phyloP scores from a whole-genome alignment of 2,113 vertebrate species.

The Alligator mississippiensis region DNA sequence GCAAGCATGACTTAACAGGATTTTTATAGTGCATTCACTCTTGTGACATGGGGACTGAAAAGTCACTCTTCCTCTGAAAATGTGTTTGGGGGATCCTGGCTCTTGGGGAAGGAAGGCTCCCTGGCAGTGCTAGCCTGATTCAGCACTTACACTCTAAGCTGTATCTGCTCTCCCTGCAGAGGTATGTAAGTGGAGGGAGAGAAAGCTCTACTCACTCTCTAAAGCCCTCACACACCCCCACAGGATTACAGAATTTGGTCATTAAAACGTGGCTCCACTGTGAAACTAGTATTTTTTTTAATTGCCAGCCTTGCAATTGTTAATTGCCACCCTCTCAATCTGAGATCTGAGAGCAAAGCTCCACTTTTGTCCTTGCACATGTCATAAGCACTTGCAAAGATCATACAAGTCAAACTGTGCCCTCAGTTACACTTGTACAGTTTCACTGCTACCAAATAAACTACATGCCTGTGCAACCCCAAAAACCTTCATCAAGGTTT shows the following conservation, averaged over 20 bases:
- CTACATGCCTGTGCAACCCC: neutral
- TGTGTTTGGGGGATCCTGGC: neutral
- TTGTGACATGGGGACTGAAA: neutral
- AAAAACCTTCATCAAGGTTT: neutral
- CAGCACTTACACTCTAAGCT: neutral
- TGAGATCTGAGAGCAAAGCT: neutral
- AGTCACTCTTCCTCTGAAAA: neutral
- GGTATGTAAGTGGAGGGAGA: neutral
- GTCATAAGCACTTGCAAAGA: neutral
- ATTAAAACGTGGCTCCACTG: neutral
- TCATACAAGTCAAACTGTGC: neutral
- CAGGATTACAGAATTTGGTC: rapidly evolving
- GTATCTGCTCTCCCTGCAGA: neutral
- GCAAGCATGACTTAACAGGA: neutral
- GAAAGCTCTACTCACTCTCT: neutral
- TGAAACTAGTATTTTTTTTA: neutral
- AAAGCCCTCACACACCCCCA: neutral
- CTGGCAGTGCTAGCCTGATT: neutral
- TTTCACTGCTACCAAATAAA: neutral
- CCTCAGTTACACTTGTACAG: neutral
- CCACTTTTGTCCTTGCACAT: neutral
- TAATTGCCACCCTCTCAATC: neutral
- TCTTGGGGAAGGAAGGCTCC: neutral
- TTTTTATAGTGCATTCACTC: rapidly evolving
- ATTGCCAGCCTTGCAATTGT: neutral